Evolutionary conservation across 1,140 invertebrate species (phyloP).

Genomic region (Scylla paramamosain): DNA sequence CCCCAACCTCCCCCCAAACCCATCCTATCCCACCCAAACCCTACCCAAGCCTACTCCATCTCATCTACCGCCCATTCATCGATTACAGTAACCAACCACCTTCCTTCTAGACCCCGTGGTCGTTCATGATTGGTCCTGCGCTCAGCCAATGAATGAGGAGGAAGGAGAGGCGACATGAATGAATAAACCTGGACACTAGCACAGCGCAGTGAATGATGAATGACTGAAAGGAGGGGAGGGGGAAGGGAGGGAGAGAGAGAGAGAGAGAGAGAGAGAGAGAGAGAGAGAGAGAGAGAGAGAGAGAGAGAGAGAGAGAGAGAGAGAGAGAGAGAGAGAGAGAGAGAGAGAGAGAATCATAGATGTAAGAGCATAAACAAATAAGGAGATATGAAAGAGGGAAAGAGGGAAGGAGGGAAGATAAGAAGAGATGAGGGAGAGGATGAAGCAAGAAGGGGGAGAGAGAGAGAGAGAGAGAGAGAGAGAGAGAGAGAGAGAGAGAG

Average conservation of each 20-base stretch:
- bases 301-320: neutral
- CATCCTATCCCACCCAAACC: no score
- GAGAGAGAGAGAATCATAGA: neutral
- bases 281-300: neutral
- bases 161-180: neutral
- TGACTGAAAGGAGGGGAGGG: neutral
- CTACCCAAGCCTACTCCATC: neutral
- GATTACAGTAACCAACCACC: neutral
- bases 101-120: no score
- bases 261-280: neutral
- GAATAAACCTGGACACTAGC: neutral
- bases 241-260: neutral
- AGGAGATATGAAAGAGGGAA: neutral
- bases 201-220: neutral
- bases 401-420: no score
- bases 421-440: neutral
- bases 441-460: no score
- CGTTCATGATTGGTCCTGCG: neutral
- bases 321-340: neutral
- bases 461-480: conserved; percentile 30
- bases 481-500: no score
- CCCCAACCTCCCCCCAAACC: no score
- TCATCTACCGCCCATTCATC: neutral
- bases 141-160: neutral
- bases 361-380: neutral